phyloP scores from a whole-genome alignment of 2,113 vertebrate species.

The Podarcis cretensis region DNA sequence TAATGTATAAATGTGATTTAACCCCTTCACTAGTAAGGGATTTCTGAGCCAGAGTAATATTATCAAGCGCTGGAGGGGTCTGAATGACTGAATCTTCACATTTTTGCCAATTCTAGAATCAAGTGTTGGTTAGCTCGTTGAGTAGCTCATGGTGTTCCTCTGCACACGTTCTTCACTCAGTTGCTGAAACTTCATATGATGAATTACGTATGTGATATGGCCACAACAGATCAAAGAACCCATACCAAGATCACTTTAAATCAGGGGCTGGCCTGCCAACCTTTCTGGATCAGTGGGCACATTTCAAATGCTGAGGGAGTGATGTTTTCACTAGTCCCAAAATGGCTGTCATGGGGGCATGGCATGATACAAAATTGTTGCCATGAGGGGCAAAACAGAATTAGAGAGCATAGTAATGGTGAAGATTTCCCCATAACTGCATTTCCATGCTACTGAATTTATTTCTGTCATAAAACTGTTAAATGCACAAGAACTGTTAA shows the following conservation, averaged over 20 bases:
- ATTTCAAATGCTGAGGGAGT: too few relatives aligned
- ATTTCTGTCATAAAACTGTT: too few relatives aligned
- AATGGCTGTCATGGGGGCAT: too few relatives aligned
- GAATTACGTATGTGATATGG: neutral
- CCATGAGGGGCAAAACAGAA: too few relatives aligned
- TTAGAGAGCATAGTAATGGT: too few relatives aligned
- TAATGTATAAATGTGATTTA: constrained; percentile 49
- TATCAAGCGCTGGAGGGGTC: neutral
- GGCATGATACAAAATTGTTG: too few relatives aligned
- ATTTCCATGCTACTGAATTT: too few relatives aligned
- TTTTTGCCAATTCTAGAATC: neutral
- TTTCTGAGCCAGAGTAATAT: neutral
- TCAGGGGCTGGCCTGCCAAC: neutral
- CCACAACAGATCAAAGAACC: neutral
- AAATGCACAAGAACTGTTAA: too few relatives aligned
- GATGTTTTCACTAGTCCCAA: too few relatives aligned
- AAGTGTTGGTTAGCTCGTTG: neutral
- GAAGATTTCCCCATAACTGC: too few relatives aligned
- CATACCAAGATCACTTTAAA: neutral
- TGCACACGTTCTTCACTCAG: neutral
- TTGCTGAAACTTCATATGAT: neutral
- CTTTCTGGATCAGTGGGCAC: too few relatives aligned
- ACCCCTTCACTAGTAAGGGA: constrained; percentile 39
- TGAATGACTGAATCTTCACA: neutral
- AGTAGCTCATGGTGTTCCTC: neutral